Conservation (phyloP, 2,113 vertebrate genomes). For the Sula dactylatra region DNA sequence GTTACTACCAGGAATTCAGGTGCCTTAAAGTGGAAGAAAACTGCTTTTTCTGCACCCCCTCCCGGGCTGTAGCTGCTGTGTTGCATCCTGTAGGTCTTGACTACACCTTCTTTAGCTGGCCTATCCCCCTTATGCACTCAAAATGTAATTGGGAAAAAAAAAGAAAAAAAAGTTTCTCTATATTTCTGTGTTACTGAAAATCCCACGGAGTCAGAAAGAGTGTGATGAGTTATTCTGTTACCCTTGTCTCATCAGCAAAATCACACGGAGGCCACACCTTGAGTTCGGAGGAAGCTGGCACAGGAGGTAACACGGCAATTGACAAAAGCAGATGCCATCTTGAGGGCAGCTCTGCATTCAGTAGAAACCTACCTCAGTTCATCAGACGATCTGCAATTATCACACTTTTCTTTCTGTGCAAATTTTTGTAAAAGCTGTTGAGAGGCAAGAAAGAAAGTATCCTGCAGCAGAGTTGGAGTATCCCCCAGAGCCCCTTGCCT, state of each 20-base stretch:
- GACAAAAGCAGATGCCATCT: not conserved
- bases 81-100: not conserved
- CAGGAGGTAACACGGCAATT: not conserved
- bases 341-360: not conserved
- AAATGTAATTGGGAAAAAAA: not conserved
- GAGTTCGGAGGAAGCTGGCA: not conserved
- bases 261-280: too few species aligned
- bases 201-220: not conserved
- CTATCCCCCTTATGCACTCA: not conserved
- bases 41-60: not conserved
- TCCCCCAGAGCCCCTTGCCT: not conserved
- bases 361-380: not conserved
- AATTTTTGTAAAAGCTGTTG: not conserved
- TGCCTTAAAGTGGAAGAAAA: not conserved
- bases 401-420: not conserved
- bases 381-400: not conserved
- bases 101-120: not conserved
- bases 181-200: not conserved
- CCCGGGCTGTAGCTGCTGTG: not conserved
- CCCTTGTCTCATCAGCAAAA: not conserved
- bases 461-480: not conserved
- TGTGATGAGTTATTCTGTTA: not conserved
- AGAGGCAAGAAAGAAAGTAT: not conserved
- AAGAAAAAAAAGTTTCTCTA: not conserved
- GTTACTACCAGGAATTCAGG: not conserved